These are phyloP conservation scores for Mus spretus DNA, from an alignment of 2,797 vertebrate species.

Conservation along the genomic window DNA sequence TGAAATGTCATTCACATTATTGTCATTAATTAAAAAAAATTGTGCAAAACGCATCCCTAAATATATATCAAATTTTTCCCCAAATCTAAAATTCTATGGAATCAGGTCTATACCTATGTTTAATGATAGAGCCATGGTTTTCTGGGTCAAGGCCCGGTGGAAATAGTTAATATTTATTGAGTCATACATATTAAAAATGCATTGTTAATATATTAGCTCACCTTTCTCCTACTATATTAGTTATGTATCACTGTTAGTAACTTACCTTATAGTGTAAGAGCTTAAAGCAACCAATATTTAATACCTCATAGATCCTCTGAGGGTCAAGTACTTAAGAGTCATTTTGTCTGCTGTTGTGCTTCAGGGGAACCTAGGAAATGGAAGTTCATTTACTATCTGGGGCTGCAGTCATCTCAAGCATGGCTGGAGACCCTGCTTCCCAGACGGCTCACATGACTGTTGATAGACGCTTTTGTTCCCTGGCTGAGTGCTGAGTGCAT, in stretches of 20 bases:
- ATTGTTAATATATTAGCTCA: neutral
- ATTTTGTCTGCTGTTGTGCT: neutral
- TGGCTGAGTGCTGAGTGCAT: neutral
- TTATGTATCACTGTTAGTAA: neutral
- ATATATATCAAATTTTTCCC: neutral
- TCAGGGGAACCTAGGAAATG: neutral
- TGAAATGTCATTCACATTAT: neutral
- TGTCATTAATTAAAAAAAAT: neutral
- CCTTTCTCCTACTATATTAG: neutral
- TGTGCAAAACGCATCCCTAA: neutral
- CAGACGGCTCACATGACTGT: fast-evolving
- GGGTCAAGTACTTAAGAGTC: neutral
- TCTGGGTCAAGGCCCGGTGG: neutral
- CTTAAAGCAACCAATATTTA: neutral
- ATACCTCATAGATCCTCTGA: neutral
- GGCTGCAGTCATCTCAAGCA: neutral
- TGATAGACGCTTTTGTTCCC: neutral
- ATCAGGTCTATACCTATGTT: neutral
- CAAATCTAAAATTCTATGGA: neutral
- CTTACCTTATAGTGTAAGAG: neutral
- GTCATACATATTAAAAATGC: constrained; percentile 6
- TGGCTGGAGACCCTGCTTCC: neutral
- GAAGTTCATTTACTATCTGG: neutral
- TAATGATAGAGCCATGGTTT: neutral
- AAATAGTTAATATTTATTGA: neutral